A percentile compares a stretch with the other conserved stretches of the same genome.
Evolutionary conservation across 64 coral and sea anemone species (phyloP).

Genomic region (Pocillopora damicornis): DNA sequence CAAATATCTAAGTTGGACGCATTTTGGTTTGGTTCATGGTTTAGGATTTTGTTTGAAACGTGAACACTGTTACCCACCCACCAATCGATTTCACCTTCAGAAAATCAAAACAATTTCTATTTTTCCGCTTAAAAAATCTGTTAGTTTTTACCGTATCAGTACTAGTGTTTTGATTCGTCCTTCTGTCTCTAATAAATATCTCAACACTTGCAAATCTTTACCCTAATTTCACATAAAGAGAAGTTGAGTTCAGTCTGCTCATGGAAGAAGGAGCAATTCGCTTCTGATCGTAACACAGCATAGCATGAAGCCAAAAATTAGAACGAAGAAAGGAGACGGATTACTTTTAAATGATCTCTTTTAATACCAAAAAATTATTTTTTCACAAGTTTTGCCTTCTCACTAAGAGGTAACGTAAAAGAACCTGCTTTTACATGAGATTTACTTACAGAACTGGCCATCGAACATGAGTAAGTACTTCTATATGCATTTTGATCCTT

Average conservation of each 20-base stretch:
- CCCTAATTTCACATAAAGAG: not conserved
- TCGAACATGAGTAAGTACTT: not conserved
- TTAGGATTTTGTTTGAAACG: too few species aligned
- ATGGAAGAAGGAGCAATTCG: not conserved
- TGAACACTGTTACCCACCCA: too few species aligned
- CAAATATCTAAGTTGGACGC: too few species aligned
- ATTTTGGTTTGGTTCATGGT: too few species aligned
- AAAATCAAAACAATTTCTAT: too few species aligned
- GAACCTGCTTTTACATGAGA: conserved; percentile 41
- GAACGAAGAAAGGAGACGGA: not conserved
- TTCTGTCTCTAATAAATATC: not conserved
- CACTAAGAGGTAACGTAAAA: conserved; percentile 16
- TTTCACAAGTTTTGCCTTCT: not conserved
- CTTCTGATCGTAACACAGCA: too few species aligned
- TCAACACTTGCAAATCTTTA: not conserved
- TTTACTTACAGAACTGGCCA: not conserved
- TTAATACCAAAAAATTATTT: not conserved
- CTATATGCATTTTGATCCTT: not conserved
- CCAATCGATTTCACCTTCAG: too few species aligned
- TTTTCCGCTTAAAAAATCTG: too few species aligned
- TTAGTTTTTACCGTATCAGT: too few species aligned
- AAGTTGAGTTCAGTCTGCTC: not conserved
- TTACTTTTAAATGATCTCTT: not conserved
- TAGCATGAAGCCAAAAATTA: not conserved
- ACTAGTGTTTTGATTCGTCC: too few species aligned